phyloP scores from a whole-genome alignment of 2,113 vertebrate genomes.

The Seriola dumerili region DNA sequence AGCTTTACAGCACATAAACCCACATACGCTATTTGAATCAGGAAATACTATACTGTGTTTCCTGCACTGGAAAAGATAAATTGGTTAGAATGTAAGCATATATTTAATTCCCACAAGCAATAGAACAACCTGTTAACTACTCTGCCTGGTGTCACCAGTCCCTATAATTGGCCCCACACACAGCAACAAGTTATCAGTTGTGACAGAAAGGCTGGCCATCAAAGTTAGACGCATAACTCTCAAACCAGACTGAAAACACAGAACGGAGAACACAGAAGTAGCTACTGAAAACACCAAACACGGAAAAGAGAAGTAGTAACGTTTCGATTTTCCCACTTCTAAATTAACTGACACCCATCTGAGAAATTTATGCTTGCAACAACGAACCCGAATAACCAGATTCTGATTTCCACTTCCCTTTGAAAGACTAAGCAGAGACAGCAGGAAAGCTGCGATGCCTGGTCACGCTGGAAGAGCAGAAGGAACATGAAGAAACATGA shows the following conservation, averaged over 20 bases:
- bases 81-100: neutral
- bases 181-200: constrained; percentile 53
- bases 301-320: constrained; percentile 21
- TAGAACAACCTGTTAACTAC: neutral
- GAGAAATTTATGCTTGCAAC: neutral
- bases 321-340: neutral
- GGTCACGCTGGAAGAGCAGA: constrained; percentile 26
- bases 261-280: neutral
- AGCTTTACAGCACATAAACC: neutral
- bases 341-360: neutral
- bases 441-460: neutral
- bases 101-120: neutral
- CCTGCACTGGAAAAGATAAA: neutral
- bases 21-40: neutral
- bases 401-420: neutral
- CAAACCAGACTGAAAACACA: neutral
- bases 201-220: constrained; percentile 33
- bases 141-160: neutral
- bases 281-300: neutral
- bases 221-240: constrained; percentile 1
- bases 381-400: constrained; percentile 46
- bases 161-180: constrained; percentile 26
- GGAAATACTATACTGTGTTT: neutral
- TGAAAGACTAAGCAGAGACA: neutral
- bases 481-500: neutral